A percentile compares a stretch with the other conserved stretches of the same genome.
Conservation (phyloP, 1,140 invertebrate species). For the silkworm (Bombyx mori) region DNA sequence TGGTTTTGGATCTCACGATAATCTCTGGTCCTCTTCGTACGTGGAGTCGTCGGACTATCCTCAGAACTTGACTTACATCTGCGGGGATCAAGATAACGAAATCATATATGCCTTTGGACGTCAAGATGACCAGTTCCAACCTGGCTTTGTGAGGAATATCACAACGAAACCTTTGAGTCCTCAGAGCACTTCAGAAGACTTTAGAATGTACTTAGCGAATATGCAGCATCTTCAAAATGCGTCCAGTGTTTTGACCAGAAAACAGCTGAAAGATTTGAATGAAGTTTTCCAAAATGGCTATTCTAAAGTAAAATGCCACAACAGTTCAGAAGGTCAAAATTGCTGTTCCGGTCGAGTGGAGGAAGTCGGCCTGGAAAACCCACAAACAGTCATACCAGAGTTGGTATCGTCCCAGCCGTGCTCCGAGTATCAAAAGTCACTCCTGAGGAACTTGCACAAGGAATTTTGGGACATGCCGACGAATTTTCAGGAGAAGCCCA, state of each 20-base stretch:
- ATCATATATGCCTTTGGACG: constrained; percentile 63
- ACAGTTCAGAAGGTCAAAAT: constrained; percentile 35
- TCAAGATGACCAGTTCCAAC: constrained; percentile 50
- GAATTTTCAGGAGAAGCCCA: constrained; percentile 90
- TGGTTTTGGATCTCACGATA: constrained; percentile 65
- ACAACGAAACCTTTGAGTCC: constrained; percentile 74
- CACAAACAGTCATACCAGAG: constrained; percentile 61
- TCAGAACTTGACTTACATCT: constrained; percentile 60
- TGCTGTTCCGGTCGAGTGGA: constrained; percentile 45
- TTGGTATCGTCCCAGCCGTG: constrained; percentile 42
- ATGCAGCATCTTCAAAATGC: constrained; percentile 79
- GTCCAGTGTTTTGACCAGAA: constrained; percentile 72
- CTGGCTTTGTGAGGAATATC: constrained; percentile 69
- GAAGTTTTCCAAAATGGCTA: constrained; percentile 72
- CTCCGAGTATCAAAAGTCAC: constrained; percentile 74
- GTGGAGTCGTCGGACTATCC: constrained; percentile 42
- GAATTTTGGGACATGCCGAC: constrained; percentile 95
- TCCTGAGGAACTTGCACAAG: constrained; percentile 85
- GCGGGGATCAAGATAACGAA: constrained; percentile 65
- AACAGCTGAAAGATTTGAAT: constrained; percentile 71
- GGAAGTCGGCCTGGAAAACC: constrained; percentile 45
- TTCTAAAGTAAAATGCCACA: constrained; percentile 53
- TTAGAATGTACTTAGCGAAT: constrained; percentile 78
- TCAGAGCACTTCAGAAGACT: constrained; percentile 76
- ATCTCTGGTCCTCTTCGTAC: constrained; percentile 59